These are phyloP conservation scores for Rhinoraja longicauda DNA, from an alignment of 2,797 vertebrate genomes.

Conservation along the genomic window DNA sequence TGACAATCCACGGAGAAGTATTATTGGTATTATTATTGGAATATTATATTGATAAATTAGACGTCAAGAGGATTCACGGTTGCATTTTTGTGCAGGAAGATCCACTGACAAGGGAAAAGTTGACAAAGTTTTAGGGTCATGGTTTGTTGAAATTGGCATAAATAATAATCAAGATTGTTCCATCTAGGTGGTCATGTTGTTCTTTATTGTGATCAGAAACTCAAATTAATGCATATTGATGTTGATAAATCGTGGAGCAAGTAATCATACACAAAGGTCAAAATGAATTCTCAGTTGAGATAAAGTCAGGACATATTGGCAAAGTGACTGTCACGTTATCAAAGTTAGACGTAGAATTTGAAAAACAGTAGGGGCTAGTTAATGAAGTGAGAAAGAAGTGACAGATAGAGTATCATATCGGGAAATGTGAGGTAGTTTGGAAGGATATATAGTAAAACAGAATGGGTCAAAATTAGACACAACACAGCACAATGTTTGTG, in stretches of 20 bases:
- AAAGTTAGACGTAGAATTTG: background rate
- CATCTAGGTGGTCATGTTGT: background rate
- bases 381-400: no score
- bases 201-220: background rate
- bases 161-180: background rate
- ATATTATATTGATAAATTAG: background rate
- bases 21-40: no score
- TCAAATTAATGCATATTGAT: background rate
- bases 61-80: background rate
- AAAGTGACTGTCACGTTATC: background rate
- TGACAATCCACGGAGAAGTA: no score
- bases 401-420: no score
- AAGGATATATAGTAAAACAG: no score
- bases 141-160: background rate
- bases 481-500: no score
- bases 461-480: no score
- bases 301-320: background rate
- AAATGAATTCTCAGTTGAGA: background rate
- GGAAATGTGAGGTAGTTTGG: no score
- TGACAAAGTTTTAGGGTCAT: background rate
- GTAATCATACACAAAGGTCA: background rate
- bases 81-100: background rate
- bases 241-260: background rate
- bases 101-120: background rate
- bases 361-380: no score